phyloP scores from a whole-genome alignment of 2,888 invertebrate species.

The Crossocerus cetratus region DNA sequence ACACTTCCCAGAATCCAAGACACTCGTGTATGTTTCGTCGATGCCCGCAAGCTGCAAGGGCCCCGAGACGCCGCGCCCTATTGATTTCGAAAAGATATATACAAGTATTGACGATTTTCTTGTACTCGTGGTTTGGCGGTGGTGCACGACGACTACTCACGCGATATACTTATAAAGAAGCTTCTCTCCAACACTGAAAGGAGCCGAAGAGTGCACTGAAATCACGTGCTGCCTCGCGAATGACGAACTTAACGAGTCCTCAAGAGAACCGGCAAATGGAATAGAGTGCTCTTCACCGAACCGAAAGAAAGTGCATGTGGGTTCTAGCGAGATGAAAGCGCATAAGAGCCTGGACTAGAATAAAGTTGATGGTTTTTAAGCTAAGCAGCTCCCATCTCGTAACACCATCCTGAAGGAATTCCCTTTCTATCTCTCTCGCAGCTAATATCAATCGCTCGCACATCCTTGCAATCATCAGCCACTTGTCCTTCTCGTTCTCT shows the following conservation, averaged over 20 bases:
- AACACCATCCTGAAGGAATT: constrained; percentile 14
- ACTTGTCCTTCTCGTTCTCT: constrained; percentile 5
- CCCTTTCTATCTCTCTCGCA: constrained; percentile 1
- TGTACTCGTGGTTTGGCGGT: constrained; percentile 44
- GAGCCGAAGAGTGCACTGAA: constrained; percentile 30
- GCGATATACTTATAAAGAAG: constrained; percentile 7
- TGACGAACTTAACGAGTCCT: constrained; percentile 20
- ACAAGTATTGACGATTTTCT: constrained; percentile 49
- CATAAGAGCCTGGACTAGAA: background rate
- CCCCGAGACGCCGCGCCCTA: background rate
- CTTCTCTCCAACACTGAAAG: background rate
- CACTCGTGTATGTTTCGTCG: too few relatives aligned
- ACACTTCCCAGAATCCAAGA: too few relatives aligned
- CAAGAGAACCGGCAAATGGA: background rate
- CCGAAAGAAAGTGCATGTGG: background rate
- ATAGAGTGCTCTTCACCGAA: background rate
- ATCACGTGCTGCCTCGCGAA: constrained; percentile 29
- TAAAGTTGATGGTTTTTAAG: constrained; percentile 19
- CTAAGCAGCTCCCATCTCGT: constrained; percentile 32
- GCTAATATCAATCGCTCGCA: background rate
- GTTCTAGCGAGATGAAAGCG: background rate
- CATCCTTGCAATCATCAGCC: too few relatives aligned
- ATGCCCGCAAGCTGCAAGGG: too few relatives aligned
- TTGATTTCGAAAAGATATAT: constrained; percentile 29
- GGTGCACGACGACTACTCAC: constrained; percentile 18